Base-by-base conservation (phyloP, 2,113 vertebrate genomes). In the Apeltes quadracus region DNA sequence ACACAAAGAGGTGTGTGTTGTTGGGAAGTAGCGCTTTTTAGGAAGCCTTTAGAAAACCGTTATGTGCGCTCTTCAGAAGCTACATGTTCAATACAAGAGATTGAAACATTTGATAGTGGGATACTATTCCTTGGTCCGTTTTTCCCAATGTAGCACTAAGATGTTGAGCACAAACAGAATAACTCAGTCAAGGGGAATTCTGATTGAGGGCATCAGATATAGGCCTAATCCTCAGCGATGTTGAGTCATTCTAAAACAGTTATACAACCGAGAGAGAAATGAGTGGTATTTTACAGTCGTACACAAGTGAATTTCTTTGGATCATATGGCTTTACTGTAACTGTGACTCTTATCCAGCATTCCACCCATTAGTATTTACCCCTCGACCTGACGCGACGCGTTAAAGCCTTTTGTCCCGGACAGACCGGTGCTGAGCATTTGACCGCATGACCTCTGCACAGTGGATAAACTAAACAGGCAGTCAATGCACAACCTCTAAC, bases 211-310 rank as follows among this genome's bases (percentile, higher is more conserved):
- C 64, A 82, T 70, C 44, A 58, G 56, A 75, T 71, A 83, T 85
- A 23, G 48, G 48, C 48, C 54, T 56, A 89, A 89, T 90, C 85
- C 84, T 41, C 63, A 57, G 25, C 34, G 68, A 73, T 85, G 89
- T 90, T 88, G 90, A 93, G 86, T 93, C 88, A 32, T 73, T 87
- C 57, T 72, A 69, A 56, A 46, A 69, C 41, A 44, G 65, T 92
- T 88, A 83, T 58, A 86, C 74, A 91, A 91, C 78, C 56, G 46
- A 79, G 36, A 66, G 12, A 68, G 14, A 1, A 71, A 38, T 61
- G 65, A 61, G 32, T 13, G 56, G 61, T 58, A 66, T 18, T 73
- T 71, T 32, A 50, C 29, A 56, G 23, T 41, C 27, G 10, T 10
- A 50, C 12, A 48, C 44, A n/a, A 58, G 29, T 56, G n/a, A 7